Percentiles rank a stretch among this genome's conserved stretches.
These are phyloP conservation scores for Cyaniris semiargus DNA, from an alignment of 2,888 invertebrate genomes.

Conservation along the genomic window DNA sequence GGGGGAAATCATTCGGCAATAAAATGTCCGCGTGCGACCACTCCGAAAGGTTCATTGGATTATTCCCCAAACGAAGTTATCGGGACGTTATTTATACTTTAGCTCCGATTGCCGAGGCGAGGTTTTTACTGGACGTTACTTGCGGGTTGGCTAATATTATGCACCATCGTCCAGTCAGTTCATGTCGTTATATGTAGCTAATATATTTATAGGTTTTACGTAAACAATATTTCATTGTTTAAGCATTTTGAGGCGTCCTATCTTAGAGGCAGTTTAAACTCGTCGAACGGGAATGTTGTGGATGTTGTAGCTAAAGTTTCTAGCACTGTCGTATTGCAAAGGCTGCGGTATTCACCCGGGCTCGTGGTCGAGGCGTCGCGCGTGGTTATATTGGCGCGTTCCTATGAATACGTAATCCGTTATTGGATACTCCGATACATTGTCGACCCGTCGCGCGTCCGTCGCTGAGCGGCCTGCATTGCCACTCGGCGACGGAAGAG, in stretches of 20 bases:
- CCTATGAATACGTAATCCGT: neutral
- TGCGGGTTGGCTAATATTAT: neutral
- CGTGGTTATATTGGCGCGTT: neutral
- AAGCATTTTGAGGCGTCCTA: neutral
- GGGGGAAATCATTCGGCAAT: neutral
- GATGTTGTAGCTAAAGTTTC: neutral
- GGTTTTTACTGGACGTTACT: neutral
- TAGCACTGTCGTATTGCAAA: neutral
- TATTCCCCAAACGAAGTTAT: slow-evolving; percentile 5
- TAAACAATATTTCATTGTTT: neutral
- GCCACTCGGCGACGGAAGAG: neutral
- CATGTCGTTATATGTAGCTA: too few species aligned
- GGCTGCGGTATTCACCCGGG: neutral
- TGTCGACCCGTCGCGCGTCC: neutral
- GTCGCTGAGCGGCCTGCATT: too few species aligned
- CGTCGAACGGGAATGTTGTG: neutral
- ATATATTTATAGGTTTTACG: neutral
- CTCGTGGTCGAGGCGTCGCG: neutral
- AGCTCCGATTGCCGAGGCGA: neutral
- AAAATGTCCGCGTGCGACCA: slow-evolving; percentile 3
- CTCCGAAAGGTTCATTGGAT: neutral
- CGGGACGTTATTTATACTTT: neutral
- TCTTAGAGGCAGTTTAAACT: neutral
- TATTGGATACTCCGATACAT: neutral
- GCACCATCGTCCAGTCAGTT: neutral